Evolutionary conservation across 2,113 vertebrate species (phyloP).

Genomic region (Podilymbus podiceps): DNA sequence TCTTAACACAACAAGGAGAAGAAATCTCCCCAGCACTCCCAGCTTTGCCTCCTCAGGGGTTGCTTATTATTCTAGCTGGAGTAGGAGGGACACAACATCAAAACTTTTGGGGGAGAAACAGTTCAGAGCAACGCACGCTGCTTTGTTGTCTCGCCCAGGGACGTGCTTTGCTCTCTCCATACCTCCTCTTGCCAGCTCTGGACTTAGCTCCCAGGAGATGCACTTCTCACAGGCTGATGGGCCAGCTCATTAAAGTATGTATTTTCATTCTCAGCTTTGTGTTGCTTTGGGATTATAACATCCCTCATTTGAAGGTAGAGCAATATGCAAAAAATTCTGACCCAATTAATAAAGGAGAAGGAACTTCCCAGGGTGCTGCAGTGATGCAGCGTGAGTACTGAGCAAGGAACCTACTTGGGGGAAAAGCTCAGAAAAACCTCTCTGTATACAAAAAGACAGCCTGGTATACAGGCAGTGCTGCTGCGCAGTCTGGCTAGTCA

Average conservation of each 20-base stretch:
- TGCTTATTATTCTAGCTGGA: neutral
- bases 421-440: neutral
- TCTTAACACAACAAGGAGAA: neutral
- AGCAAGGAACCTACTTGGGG: neutral
- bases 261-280: neutral
- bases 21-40: neutral
- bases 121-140: neutral
- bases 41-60: neutral
- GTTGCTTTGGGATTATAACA: slow-evolving; percentile 33
- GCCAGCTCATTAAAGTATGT: slow-evolving; percentile 25
- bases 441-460: neutral
- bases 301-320: slow-evolving; percentile 1
- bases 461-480: fast-evolving
- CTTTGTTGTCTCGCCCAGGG: slow-evolving; percentile 9
- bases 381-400: neutral
- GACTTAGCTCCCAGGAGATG: neutral
- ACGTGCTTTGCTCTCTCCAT: neutral
- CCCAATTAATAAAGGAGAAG: slow-evolving; percentile 43
- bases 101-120: neutral
- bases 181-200: neutral
- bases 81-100: neutral
- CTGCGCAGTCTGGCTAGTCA: neutral
- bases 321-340: slow-evolving; percentile 24
- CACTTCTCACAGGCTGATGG: neutral
- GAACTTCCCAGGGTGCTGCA: neutral